phyloP scores from a whole-genome alignment of 2,888 invertebrate species.

The Helobdella robusta region DNA sequence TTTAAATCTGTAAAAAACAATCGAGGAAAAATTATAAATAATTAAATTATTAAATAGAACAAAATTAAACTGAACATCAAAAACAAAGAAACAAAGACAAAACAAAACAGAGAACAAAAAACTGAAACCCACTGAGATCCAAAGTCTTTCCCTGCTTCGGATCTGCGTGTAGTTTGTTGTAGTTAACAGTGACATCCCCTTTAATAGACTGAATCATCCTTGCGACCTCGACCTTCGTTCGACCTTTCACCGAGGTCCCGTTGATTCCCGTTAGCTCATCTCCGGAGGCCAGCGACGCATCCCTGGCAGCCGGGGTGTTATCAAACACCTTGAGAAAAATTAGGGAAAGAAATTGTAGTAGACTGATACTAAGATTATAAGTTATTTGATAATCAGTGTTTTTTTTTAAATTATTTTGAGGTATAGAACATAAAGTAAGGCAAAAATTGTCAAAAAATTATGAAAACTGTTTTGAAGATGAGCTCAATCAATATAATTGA shows the following conservation, averaged over 20 bases:
- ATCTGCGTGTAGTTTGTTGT: slow-evolving; percentile 95
- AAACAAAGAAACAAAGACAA: background rate
- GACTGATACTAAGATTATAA: too few species aligned
- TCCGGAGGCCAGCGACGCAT: slow-evolving; percentile 87
- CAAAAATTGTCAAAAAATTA: too few species aligned
- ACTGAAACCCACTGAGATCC: slow-evolving; percentile 60
- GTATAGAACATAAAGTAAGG: background rate
- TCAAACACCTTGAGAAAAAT: slow-evolving; percentile 89
- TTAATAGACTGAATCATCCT: slow-evolving; percentile 90
- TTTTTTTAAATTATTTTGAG: background rate
- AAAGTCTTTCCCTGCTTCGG: slow-evolving; percentile 87
- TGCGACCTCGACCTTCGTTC: slow-evolving; percentile 94
- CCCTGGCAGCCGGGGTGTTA: slow-evolving; percentile 84
- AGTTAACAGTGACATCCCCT: slow-evolving; percentile 77
- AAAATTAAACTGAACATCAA: too few species aligned
- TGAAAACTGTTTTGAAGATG: too few species aligned
- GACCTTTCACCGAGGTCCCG: slow-evolving; percentile 76
- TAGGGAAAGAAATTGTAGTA: too few species aligned
- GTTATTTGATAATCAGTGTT: too few species aligned
- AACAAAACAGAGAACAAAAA: background rate
- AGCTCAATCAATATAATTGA: too few species aligned
- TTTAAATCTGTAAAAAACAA: too few species aligned
- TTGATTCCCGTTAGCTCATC: slow-evolving; percentile 93
- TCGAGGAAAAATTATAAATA: too few species aligned
- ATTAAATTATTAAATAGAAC: too few species aligned